Evolutionary conservation across 1,140 invertebrate genomes (phyloP), one percentile per base, ranked within the genome.

Genomic region (Drosophila micromelanica): DNA sequence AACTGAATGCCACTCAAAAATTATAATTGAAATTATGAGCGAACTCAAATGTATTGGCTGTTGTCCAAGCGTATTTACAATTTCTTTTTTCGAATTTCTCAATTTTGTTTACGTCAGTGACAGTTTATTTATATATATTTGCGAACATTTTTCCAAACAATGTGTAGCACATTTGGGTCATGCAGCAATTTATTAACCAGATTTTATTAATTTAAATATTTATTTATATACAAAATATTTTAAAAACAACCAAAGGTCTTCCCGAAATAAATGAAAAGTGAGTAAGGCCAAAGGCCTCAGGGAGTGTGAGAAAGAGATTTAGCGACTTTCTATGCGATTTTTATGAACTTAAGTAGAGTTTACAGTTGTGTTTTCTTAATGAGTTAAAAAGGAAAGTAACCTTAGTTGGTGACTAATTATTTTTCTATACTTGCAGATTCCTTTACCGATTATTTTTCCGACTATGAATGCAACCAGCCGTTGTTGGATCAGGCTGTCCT

Each of bases 381-480:
- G 2, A 23, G 1, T 32, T 8, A 8, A 32, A 32, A 32, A 32
- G 0, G 7, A 35, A 35, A 2, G 6, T 35, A 35, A 27, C 6
- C 6, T 8, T 35, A 35, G 1, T 1, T 35, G 6, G 7, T 15
- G 9, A 30, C 15, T 61, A 17, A 73, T 67, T 38, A n/a, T 73
- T 46, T 57, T 12, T 38, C 3, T 48, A n/a, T n/a, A 8, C 35
- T 85, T 89, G 42, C 74, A 92, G 91, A 92, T 81, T 79, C 85
- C 13, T 92, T 92, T 23, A 80, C 51, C 12, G 90, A 91, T 48
- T 92, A 91, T 48, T 92, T 91, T 42, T 91, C 91, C 40, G 89
- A 92, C 64, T 92, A 92, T 92, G 96, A 97, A 92, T 97, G 97
- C 91, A 96, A 96, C 90, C 94, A 94, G 71, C 95, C 96, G n/a